phyloP scores from a whole-genome alignment of 2,113 vertebrate genomes.

The Probosciger aterrimus region DNA sequence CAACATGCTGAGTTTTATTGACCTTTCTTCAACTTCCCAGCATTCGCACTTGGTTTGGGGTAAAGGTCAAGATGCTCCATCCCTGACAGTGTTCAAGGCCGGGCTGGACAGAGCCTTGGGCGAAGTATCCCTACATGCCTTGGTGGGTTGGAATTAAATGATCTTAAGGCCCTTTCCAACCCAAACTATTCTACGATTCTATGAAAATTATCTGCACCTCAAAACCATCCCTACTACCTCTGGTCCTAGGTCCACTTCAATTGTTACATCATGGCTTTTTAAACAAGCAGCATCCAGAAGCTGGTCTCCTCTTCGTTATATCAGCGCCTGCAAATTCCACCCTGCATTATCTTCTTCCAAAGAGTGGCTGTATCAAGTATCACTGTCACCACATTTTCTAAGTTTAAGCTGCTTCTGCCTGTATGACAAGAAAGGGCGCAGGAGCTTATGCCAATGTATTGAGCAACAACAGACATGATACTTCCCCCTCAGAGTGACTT shows the following conservation, averaged over 20 bases:
- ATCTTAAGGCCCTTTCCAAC: neutral
- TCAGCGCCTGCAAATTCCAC: neutral
- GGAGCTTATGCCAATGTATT: neutral
- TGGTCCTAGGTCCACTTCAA: neutral
- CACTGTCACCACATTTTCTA: neutral
- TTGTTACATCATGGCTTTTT: neutral
- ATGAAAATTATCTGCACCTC: neutral
- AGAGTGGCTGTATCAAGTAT: neutral
- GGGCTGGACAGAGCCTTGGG: neutral
- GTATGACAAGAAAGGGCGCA: neutral
- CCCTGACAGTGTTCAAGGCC: neutral
- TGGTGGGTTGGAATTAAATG: neutral
- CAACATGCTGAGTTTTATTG: neutral
- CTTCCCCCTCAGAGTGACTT: neutral
- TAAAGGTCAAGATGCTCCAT: neutral
- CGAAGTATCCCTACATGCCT: neutral
- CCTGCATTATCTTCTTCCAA: neutral
- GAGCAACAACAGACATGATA: neutral
- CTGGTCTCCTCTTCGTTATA: neutral
- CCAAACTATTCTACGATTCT: neutral
- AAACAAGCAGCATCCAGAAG: neutral
- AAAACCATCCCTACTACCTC: neutral
- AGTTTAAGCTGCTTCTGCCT: neutral
- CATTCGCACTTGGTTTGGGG: neutral
- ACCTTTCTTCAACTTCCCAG: neutral